These are phyloP conservation scores for Boloria selene DNA, from an alignment of 2,888 invertebrate genomes.

Conservation along the genomic window DNA sequence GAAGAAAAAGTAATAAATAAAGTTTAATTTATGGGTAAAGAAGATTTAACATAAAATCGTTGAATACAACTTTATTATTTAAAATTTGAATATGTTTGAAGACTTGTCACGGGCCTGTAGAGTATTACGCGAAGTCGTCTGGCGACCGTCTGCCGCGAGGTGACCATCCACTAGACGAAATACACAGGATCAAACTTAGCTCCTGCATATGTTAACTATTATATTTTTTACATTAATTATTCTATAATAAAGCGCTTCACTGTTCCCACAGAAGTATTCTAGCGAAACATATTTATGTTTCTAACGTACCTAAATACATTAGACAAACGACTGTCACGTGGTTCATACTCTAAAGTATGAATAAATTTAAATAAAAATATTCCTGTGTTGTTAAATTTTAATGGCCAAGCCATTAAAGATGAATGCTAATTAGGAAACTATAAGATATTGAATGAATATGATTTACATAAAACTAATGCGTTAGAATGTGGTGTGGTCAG, in stretches of 20 bases:
- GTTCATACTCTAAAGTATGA: background rate
- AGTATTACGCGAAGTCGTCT: constrained; percentile 39
- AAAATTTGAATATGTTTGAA: too few species aligned
- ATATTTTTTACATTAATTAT: constrained; percentile 32
- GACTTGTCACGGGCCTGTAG: too few species aligned
- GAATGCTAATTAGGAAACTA: constrained; percentile 6
- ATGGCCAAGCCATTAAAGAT: constrained; percentile 3
- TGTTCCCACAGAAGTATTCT: constrained; percentile 22
- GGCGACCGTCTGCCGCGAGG: constrained; percentile 47
- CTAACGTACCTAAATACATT: constrained; percentile 1
- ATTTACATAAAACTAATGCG: constrained; percentile 2
- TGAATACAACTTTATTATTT: background rate
- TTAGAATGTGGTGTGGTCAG: background rate
- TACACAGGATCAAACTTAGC: constrained; percentile 19
- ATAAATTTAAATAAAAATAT: constrained; percentile 3
- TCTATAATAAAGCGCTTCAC: constrained; percentile 18
- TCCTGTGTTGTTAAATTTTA: constrained; percentile 13
- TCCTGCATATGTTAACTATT: constrained; percentile 24
- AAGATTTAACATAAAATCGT: too few species aligned
- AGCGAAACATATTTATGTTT: constrained; percentile 11
- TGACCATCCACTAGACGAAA: constrained; percentile 1
- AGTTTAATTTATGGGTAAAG: too few species aligned
- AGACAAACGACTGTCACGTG: constrained; percentile 14
- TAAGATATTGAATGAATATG: constrained; percentile 4
- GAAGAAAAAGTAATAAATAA: too few species aligned